These are phyloP conservation scores for Muscina levida DNA, from an alignment of 2,888 invertebrate species.

Conservation along the genomic window DNA sequence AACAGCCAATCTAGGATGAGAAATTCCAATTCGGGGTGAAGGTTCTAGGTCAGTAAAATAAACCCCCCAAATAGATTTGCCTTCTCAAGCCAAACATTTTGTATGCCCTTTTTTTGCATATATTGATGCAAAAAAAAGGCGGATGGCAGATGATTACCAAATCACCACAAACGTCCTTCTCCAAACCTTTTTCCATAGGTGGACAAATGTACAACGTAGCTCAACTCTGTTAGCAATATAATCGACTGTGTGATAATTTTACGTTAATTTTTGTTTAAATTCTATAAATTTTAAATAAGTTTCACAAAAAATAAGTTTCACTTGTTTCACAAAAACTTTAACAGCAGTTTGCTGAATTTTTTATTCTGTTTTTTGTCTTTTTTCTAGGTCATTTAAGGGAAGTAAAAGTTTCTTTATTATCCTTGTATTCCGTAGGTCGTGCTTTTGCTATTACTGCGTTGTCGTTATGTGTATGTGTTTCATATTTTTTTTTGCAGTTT, in stretches of 20 bases:
- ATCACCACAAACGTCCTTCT: slow-evolving; percentile 94
- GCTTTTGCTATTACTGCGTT: neutral
- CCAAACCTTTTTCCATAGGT: slow-evolving; percentile 95
- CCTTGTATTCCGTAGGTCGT: neutral
- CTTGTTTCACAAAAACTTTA: neutral
- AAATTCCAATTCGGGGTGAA: too few relatives aligned
- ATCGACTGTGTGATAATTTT: neutral
- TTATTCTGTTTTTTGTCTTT: neutral
- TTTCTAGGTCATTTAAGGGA: neutral
- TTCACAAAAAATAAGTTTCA: neutral
- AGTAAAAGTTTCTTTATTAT: neutral
- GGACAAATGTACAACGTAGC: slow-evolving; percentile 53
- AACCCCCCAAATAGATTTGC: too few relatives aligned
- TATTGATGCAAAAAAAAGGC: too few relatives aligned
- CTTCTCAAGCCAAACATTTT: too few relatives aligned
- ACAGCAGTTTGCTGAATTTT: neutral
- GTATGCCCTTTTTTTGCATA: too few relatives aligned
- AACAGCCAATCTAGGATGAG: too few relatives aligned
- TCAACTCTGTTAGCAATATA: neutral
- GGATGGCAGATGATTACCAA: slow-evolving; percentile 93
- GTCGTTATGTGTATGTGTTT: neutral
- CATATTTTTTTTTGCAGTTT: neutral
- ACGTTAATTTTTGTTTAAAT: too few relatives aligned
- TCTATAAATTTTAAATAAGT: neutral
- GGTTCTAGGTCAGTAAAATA: too few relatives aligned